A percentile compares a stretch with the other conserved stretches of the same genome.
These are phyloP conservation scores for Osmerus eperlanus DNA, from an alignment of 2,113 vertebrate species.

Conservation along the genomic window DNA sequence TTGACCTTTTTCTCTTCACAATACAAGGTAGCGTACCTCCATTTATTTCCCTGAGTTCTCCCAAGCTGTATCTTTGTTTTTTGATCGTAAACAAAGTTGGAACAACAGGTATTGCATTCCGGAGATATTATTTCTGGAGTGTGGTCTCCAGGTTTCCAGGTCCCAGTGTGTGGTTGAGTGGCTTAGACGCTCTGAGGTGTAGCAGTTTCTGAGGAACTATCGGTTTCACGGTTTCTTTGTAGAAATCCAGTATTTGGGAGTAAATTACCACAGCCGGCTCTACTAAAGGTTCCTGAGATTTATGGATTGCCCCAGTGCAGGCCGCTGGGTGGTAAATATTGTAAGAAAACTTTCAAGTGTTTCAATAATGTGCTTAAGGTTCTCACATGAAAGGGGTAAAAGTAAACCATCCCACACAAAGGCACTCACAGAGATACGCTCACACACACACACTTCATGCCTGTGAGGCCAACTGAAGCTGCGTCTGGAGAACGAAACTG, in stretches of 20 bases:
- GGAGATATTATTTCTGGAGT: too few species aligned
- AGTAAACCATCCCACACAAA: not conserved
- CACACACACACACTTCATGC: slow-evolving; percentile 22
- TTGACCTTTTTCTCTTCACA: slow-evolving; percentile 28
- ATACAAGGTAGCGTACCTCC: not conserved
- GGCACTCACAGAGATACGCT: not conserved
- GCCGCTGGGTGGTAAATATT: slow-evolving; percentile 44
- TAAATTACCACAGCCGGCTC: slow-evolving; percentile 48
- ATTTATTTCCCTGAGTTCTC: slow-evolving; percentile 3
- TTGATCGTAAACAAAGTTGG: too few species aligned
- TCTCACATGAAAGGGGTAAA: slow-evolving; percentile 5
- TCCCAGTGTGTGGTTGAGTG: slow-evolving; percentile 14
- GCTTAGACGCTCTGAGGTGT: slow-evolving; percentile 39
- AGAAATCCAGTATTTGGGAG: slow-evolving; percentile 46
- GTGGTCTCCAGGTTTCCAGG: too few species aligned
- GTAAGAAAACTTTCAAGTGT: slow-evolving; percentile 35
- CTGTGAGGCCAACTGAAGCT: slow-evolving; percentile 45
- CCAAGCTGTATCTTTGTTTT: too few species aligned
- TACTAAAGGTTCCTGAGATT: slow-evolving; percentile 43
- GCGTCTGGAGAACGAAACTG: slow-evolving; percentile 32
- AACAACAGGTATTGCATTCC: too few species aligned
- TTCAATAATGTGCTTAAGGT: slow-evolving; percentile 18
- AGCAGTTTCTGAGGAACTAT: slow-evolving; percentile 22
- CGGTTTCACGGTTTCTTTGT: slow-evolving; percentile 14
- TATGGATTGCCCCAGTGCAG: slow-evolving; percentile 49